Evolutionary conservation across 2,797 vertebrate genomes (phyloP).

Genomic region (Remorina albescens): DNA sequence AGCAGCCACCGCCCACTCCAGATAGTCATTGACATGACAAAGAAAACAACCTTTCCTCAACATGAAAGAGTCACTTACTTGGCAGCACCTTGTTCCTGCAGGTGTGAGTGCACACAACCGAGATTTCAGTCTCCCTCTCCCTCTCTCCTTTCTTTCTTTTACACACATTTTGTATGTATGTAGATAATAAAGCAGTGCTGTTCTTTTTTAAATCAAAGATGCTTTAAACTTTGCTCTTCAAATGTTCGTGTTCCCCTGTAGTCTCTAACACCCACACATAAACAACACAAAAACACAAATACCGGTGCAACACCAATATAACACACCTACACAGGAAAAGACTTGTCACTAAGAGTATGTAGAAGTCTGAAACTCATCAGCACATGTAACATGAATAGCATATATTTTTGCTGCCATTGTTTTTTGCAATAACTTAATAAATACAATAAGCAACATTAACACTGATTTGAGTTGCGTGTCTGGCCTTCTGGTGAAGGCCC

Average conservation of each 20-base stretch:
- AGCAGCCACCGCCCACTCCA: slow-evolving; percentile 38
- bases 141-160: background rate
- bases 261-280: background rate
- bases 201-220: background rate
- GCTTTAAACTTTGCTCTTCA: background rate
- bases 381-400: background rate
- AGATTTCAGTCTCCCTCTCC: background rate
- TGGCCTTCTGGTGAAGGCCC: too few species aligned
- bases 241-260: background rate
- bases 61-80: slow-evolving; percentile 48
- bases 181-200: background rate
- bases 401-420: too few species aligned
- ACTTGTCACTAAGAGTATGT: background rate
- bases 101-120: slow-evolving; percentile 20
- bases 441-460: too few species aligned
- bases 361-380: background rate
- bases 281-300: background rate
- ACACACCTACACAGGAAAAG: background rate
- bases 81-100: slow-evolving; percentile 28
- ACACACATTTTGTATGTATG: background rate
- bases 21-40: slow-evolving; percentile 45
- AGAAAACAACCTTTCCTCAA: slow-evolving; percentile 31
- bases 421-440: too few species aligned
- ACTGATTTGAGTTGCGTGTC: too few species aligned
- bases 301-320: slow-evolving; percentile 7